phyloP scores from a whole-genome alignment of 2,797 vertebrate genomes.

The Balearica regulorum region DNA sequence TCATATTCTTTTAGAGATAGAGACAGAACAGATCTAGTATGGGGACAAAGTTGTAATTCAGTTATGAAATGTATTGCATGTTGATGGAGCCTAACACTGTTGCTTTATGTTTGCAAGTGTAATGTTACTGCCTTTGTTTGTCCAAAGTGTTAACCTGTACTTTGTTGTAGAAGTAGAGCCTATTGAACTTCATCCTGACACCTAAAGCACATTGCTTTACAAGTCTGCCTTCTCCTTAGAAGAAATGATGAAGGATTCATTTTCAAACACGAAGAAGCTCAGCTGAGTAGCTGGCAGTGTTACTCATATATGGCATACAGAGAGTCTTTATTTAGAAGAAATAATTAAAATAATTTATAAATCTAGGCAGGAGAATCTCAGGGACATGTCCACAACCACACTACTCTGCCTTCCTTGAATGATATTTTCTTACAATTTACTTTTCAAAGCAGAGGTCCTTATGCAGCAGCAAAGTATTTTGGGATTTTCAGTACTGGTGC shows the following conservation, averaged over 20 bases:
- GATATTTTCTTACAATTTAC: background rate
- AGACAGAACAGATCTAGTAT: background rate
- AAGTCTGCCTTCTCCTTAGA: background rate
- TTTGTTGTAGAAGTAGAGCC: background rate
- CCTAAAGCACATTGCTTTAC: background rate
- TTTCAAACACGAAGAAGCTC: background rate
- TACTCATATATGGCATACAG: background rate
- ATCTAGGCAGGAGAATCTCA: background rate
- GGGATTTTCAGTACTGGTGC: background rate
- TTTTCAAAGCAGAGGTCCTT: background rate
- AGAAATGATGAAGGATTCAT: background rate
- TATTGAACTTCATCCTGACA: background rate
- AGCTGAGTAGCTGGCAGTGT: background rate
- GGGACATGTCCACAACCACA: rapidly evolving
- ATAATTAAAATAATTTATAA: background rate
- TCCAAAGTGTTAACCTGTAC: background rate
- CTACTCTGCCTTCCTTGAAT: background rate
- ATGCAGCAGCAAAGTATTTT: too few species aligned
- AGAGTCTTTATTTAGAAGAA: background rate
- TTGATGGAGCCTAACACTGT: background rate
- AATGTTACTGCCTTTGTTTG: background rate
- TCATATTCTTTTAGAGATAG: background rate
- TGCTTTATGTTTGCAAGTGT: background rate
- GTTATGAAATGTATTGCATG: background rate
- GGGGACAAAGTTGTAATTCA: background rate